Conservation (phyloP, 2,113 vertebrate species). For the Mormyrus lacerda region DNA sequence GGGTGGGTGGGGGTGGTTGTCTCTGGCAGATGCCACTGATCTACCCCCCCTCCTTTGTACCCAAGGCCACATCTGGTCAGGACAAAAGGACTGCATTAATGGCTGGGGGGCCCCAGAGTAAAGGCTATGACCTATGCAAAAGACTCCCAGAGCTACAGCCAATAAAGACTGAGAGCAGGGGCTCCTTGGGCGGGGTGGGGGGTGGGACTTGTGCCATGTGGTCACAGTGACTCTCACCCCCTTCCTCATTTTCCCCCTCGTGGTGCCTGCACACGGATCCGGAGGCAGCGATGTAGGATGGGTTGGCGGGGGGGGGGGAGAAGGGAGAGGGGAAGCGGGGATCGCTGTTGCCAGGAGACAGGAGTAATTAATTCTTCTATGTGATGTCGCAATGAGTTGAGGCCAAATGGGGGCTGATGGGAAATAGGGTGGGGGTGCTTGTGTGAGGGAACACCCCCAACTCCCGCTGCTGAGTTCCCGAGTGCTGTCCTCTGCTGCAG, state of each 20-base stretch:
- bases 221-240: background rate
- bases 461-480: background rate
- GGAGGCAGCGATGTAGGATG: constrained; percentile 2
- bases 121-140: constrained; percentile 58
- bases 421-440: background rate
- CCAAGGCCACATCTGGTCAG: constrained; percentile 9
- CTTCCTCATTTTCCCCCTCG: background rate
- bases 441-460: background rate
- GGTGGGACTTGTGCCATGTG: constrained; percentile 1
- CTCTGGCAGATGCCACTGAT: constrained; percentile 14
- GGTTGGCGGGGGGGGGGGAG: constrained; percentile 15
- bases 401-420: constrained; percentile 21
- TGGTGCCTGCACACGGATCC: background rate
- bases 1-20: background rate
- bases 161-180: constrained; percentile 13
- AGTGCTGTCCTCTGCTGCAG: background rate
- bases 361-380: constrained; percentile 33
- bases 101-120: background rate
- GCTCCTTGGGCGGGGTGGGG: constrained; percentile 3
- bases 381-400: constrained; percentile 27
- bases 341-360: constrained; percentile 32
- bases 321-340: constrained; percentile 17
- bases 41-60: background rate
- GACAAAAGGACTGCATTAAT: constrained; percentile 20
- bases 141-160: constrained; percentile 41